A percentile compares a stretch with the other conserved stretches of the same genome.
These are phyloP conservation scores for Drosophila asahinai DNA, from an alignment of 1,140 invertebrate genomes.

Conservation along the genomic window DNA sequence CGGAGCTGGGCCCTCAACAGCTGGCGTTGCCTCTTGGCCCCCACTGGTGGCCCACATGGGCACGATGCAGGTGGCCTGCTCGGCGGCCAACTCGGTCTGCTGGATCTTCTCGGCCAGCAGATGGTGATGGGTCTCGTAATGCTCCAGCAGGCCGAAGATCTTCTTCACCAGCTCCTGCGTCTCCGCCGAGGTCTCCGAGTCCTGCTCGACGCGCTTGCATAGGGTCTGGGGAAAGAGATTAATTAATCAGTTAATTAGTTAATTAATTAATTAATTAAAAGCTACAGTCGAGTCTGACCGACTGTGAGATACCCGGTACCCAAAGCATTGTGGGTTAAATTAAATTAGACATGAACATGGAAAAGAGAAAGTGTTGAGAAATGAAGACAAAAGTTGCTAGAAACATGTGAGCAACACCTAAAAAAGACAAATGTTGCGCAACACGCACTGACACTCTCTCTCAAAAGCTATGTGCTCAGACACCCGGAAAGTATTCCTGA, in stretches of 20 bases:
- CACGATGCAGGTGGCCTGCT: constrained; percentile 47
- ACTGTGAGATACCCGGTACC: too few species aligned
- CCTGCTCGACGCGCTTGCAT: constrained; percentile 50
- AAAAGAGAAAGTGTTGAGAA: too few species aligned
- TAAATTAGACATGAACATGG: too few species aligned
- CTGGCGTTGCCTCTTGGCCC: not conserved
- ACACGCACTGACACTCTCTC: too few species aligned
- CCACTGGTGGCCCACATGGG: constrained; percentile 43
- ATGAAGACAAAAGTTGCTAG: too few species aligned
- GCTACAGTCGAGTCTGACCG: too few species aligned
- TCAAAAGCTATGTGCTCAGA: too few species aligned
- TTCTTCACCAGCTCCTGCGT: constrained; percentile 60
- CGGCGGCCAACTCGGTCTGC: constrained; percentile 56
- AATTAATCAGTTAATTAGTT: too few species aligned
- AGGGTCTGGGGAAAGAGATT: constrained; percentile 13
- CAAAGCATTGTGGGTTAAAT: too few species aligned
- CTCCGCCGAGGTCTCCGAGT: constrained; percentile 58
- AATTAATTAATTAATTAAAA: not conserved
- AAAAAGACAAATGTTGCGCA: too few species aligned
- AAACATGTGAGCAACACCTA: too few species aligned
- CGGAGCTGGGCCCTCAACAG: not conserved
- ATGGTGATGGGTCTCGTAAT: constrained; percentile 67
- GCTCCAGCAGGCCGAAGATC: constrained; percentile 68
- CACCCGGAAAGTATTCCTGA: too few species aligned
- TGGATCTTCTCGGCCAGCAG: constrained; percentile 61